Conservation (phyloP, 2,888 invertebrate species). For the Carabus problematicus region DNA sequence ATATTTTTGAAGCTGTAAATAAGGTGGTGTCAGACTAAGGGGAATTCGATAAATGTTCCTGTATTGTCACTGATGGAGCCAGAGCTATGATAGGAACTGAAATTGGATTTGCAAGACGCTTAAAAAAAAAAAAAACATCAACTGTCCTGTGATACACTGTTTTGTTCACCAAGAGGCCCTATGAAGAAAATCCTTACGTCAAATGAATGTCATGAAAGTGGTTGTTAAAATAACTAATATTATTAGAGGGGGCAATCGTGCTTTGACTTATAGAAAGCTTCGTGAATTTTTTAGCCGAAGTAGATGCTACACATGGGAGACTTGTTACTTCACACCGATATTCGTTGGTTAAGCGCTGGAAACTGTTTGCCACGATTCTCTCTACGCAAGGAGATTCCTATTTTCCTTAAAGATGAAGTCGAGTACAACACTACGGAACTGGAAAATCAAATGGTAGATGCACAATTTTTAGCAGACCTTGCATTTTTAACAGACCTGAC, state of each 20-base stretch:
- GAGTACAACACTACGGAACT: constrained; percentile 43
- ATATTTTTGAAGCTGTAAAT: constrained; percentile 37
- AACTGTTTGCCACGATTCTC: constrained; percentile 40
- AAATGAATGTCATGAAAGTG: constrained; percentile 30
- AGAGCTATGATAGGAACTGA: constrained; percentile 43
- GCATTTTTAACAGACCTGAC: constrained; percentile 44
- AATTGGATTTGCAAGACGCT: constrained; percentile 40
- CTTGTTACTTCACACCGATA: constrained; percentile 32
- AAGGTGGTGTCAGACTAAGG: constrained; percentile 34
- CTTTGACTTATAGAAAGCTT: constrained; percentile 36
- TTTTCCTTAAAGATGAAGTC: constrained; percentile 43
- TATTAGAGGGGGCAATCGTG: constrained; percentile 40
- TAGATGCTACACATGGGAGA: constrained; percentile 36
- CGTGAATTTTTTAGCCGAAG: constrained; percentile 32
- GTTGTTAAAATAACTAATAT: constrained; percentile 39
- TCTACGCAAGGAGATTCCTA: constrained; percentile 41
- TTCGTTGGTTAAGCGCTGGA: constrained; percentile 37
- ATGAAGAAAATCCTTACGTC: constrained; percentile 26
- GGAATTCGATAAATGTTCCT: constrained; percentile 39
- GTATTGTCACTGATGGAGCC: constrained; percentile 41
- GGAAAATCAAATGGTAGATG: constrained; percentile 44
- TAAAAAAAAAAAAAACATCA: constrained; percentile 42
- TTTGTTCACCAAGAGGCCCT: constrained; percentile 37
- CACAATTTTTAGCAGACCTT: constrained; percentile 42
- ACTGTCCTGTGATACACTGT: constrained; percentile 39